These are phyloP conservation scores for Kryptolebias ocellatus DNA, from an alignment of 2,797 vertebrate genomes.

Conservation along the genomic window DNA sequence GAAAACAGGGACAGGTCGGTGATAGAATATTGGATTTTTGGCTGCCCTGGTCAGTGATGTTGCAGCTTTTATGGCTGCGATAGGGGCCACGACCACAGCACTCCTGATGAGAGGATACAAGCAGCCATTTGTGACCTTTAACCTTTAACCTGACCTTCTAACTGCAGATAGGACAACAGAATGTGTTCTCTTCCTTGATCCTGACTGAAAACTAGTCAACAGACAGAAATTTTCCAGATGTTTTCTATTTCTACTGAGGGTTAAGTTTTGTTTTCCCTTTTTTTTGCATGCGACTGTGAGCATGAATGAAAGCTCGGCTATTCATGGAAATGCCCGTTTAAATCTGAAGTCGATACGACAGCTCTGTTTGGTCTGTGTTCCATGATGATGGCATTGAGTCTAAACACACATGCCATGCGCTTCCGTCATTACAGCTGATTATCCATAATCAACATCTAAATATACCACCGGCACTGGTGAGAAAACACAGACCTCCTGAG, in stretches of 20 bases:
- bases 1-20: slow-evolving; percentile 66
- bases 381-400: slow-evolving; percentile 74
- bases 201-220: slow-evolving; percentile 31
- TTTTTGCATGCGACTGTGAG: not conserved
- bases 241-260: not conserved
- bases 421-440: slow-evolving; percentile 84
- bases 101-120: slow-evolving; percentile 84
- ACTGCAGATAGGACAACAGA: slow-evolving; percentile 56
- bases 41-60: slow-evolving; percentile 76
- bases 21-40: slow-evolving; percentile 83
- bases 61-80: slow-evolving; percentile 80
- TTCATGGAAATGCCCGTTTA: slow-evolving; percentile 48
- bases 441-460: slow-evolving; percentile 84
- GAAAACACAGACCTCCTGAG: slow-evolving; percentile 76
- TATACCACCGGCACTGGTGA: slow-evolving; percentile 75
- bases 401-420: slow-evolving; percentile 77
- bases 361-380: slow-evolving; percentile 76
- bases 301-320: slow-evolving; percentile 30
- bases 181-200: slow-evolving; percentile 37
- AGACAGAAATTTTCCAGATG: slow-evolving; percentile 24
- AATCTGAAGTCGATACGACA: slow-evolving; percentile 60
- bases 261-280: not conserved
- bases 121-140: slow-evolving; percentile 84
- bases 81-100: slow-evolving; percentile 68
- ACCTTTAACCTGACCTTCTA: slow-evolving; percentile 82